A percentile compares a stretch with the other conserved stretches of the same genome.
These are phyloP conservation scores for Peromyscus polionotus DNA, from an alignment of 2,113 vertebrate genomes.

Conservation along the genomic window DNA sequence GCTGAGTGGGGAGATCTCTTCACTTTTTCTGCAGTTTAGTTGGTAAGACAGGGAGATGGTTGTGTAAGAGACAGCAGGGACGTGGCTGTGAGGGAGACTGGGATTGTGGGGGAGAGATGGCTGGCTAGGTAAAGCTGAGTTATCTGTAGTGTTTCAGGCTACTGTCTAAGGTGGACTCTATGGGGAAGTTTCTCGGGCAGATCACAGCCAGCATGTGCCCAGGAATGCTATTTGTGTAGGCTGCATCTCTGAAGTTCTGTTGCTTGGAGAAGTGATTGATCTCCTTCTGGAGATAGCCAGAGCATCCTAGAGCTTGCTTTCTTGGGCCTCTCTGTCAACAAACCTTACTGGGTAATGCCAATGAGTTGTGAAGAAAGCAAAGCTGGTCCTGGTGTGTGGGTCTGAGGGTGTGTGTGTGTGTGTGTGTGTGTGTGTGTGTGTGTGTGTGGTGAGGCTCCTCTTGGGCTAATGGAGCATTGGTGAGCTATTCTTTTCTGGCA, in stretches of 20 bases:
- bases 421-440: neutral
- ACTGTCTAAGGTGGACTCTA: neutral
- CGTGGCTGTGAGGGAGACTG: neutral
- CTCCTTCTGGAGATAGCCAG: neutral
- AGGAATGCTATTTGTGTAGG: neutral
- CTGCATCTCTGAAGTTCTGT: neutral
- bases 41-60: neutral
- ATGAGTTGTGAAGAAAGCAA: neutral
- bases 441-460: neutral
- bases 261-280: conserved; percentile 17
- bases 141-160: neutral
- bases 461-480: neutral
- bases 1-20: neutral
- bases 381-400: neutral
- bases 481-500: neutral
- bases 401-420: neutral
- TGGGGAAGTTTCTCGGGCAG: conserved; percentile 4
- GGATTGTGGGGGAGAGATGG: neutral
- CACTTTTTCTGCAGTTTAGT: neutral
- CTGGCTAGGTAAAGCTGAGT: neutral
- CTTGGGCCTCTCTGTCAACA: neutral
- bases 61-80: neutral
- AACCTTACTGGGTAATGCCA: neutral
- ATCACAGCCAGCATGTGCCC: neutral
- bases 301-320: neutral